Evolutionary conservation across 2,113 vertebrate genomes (phyloP).

Genomic region (Cephalopholis sonnerati): DNA sequence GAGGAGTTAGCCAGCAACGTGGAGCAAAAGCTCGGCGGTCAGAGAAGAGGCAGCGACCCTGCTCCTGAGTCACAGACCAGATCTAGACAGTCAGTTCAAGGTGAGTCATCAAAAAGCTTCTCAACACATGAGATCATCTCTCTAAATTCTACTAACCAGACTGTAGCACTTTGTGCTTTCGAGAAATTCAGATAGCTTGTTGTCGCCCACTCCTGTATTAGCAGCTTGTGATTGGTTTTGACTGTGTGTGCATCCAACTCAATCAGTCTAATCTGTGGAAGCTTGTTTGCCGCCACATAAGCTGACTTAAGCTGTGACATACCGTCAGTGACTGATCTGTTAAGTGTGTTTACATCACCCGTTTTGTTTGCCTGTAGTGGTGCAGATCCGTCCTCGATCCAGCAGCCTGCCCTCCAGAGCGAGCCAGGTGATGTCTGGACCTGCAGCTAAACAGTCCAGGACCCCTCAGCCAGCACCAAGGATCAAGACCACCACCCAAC

Average conservation of each 20-base stretch:
- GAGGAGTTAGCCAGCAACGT: conserved; percentile 58
- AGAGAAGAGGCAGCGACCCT: conserved; percentile 39
- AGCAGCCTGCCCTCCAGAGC: conserved; percentile 80
- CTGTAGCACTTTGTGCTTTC: not conserved
- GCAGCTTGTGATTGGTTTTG: conserved; percentile 7
- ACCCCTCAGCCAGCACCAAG: conserved; percentile 81
- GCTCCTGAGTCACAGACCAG: conserved; percentile 38
- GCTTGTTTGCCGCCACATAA: conserved; percentile 12
- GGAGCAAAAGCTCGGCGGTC: conserved; percentile 60
- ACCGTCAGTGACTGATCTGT: not conserved
- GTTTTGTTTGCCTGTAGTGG: conserved; percentile 71
- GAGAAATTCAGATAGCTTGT: too few species aligned
- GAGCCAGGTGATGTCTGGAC: conserved; percentile 73
- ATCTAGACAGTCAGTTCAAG: conserved; percentile 64
- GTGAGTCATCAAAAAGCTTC: conserved; percentile 62
- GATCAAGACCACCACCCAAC: conserved; percentile 67
- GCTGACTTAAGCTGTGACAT: not conserved
- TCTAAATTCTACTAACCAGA: not conserved
- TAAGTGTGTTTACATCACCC: conserved; percentile 1
- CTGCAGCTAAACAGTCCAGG: conserved; percentile 58
- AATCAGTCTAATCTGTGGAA: conserved; percentile 15
- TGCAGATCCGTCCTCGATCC: conserved; percentile 66
- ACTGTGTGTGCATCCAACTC: not conserved
- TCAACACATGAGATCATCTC: conserved; percentile 30
- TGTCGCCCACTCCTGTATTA: not conserved